phyloP scores from a whole-genome alignment of 64 coral and sea anemone species.

The Catalaphyllia jardinei region DNA sequence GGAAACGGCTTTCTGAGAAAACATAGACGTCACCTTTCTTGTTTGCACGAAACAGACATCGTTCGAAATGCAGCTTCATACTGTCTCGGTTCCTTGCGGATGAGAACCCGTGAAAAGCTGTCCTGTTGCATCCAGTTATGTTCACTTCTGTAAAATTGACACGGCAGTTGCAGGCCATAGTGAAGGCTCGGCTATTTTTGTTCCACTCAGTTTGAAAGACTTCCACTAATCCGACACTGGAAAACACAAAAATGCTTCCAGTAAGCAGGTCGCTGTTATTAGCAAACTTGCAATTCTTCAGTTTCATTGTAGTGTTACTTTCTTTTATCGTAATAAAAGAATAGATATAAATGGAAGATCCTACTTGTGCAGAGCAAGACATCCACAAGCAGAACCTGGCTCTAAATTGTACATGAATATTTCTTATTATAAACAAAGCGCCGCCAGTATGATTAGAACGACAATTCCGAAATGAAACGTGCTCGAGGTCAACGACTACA shows the following conservation, averaged over 20 bases:
- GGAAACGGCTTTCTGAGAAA: not conserved
- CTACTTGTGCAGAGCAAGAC: not conserved
- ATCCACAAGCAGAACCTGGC: not conserved
- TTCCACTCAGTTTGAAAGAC: slow-evolving; percentile 13
- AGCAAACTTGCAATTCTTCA: not conserved
- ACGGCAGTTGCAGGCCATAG: not conserved
- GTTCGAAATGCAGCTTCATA: not conserved
- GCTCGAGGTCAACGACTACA: not conserved
- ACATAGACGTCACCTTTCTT: not conserved
- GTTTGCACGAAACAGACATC: not conserved
- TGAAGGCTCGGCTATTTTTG: not conserved
- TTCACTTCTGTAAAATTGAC: slow-evolving; percentile 15
- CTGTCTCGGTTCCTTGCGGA: not conserved
- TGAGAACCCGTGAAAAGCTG: not conserved
- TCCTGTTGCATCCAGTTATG: not conserved
- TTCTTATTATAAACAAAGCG: not conserved
- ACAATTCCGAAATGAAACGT: not conserved
- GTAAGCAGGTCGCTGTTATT: not conserved
- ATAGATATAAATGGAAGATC: not conserved
- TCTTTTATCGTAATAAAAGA: too few relatives aligned
- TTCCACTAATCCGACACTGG: not conserved
- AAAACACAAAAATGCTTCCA: not conserved
- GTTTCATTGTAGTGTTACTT: not conserved
- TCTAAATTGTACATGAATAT: not conserved
- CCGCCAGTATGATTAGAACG: not conserved